Evolutionary conservation across 2,113 vertebrate species (phyloP).

Genomic region (Forbesichthys papilliferus): DNA sequence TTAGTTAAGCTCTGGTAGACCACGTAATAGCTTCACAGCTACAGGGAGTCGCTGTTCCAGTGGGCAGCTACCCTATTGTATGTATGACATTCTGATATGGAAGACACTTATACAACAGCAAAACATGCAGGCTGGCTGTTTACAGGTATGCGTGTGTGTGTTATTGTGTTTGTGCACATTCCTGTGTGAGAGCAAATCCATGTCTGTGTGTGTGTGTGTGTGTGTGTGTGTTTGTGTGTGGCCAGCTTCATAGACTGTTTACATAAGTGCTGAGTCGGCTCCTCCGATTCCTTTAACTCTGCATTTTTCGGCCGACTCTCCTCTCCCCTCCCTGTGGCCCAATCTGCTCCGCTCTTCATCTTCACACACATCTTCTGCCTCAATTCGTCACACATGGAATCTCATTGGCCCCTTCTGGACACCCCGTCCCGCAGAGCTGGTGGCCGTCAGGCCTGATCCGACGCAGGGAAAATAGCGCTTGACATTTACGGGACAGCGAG

Average conservation of each 20-base stretch:
- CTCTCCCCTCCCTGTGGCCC: constrained; percentile 44
- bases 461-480: constrained; percentile 42
- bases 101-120: constrained; percentile 58
- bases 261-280: constrained; percentile 78
- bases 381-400: constrained; percentile 66
- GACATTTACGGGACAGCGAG: constrained; percentile 54
- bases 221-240: constrained; percentile 18
- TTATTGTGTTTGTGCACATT: not conserved
- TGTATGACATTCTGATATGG: constrained; percentile 74
- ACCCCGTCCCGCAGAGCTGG: constrained; percentile 11
- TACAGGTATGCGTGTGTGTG: constrained; percentile 53
- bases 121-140: constrained; percentile 59
- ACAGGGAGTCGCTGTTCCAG: constrained; percentile 74
- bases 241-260: constrained; percentile 64
- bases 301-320: constrained; percentile 61
- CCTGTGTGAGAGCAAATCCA: not conserved
- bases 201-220: constrained; percentile 9
- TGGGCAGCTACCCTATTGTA: constrained; percentile 67
- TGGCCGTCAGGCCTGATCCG: constrained; percentile 25
- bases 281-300: constrained; percentile 72
- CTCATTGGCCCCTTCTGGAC: constrained; percentile 48
- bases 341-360: constrained; percentile 61
- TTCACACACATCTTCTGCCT: constrained; percentile 59
- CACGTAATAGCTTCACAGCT: constrained; percentile 80
- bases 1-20: constrained; percentile 82